phyloP scores from a whole-genome alignment of 2,888 invertebrate species.

The Drosophila acutilabella region DNA sequence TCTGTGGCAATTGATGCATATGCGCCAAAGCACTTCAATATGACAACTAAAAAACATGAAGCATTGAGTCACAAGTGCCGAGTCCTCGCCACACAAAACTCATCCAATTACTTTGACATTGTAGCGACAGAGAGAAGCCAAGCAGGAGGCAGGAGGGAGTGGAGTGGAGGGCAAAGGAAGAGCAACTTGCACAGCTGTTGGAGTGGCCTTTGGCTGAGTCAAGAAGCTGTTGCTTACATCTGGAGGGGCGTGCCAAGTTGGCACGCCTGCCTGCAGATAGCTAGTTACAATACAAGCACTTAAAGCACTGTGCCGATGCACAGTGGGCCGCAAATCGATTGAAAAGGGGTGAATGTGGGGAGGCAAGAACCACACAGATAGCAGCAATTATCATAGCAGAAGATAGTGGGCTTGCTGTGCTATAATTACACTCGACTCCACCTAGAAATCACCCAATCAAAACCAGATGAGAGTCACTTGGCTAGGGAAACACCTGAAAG shows the following conservation, averaged over 20 bases:
- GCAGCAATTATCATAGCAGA: conserved; percentile 24
- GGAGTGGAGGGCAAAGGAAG: too few relatives aligned
- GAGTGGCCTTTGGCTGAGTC: conserved; percentile 37
- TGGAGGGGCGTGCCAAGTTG: conserved; percentile 67
- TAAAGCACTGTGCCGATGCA: conserved; percentile 44
- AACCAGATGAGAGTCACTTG: conserved; percentile 13
- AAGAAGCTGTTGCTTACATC: conserved; percentile 41
- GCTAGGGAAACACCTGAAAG: conserved; percentile 15
- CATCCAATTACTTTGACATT: conserved; percentile 80
- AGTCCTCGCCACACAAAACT: conserved; percentile 49
- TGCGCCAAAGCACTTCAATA: conserved; percentile 63
- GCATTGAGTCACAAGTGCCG: conserved; percentile 26
- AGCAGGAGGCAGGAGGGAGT: neutral
- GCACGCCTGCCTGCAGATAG: conserved; percentile 72
- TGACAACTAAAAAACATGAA: conserved; percentile 37
- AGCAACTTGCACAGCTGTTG: conserved; percentile 45
- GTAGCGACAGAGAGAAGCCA: conserved; percentile 30
- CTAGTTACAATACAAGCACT: conserved; percentile 71
- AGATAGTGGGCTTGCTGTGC: conserved; percentile 9
- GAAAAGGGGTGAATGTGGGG: neutral
- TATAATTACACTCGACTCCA: conserved; percentile 43
- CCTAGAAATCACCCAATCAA: conserved; percentile 46
- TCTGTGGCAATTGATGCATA: conserved; percentile 67
- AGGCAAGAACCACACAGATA: conserved; percentile 23
- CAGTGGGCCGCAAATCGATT: conserved; percentile 46